Percentiles rank a stretch among this genome's conserved stretches.
Conservation (phyloP, 2,113 vertebrate species). For the Aleadryas rufinucha region DNA sequence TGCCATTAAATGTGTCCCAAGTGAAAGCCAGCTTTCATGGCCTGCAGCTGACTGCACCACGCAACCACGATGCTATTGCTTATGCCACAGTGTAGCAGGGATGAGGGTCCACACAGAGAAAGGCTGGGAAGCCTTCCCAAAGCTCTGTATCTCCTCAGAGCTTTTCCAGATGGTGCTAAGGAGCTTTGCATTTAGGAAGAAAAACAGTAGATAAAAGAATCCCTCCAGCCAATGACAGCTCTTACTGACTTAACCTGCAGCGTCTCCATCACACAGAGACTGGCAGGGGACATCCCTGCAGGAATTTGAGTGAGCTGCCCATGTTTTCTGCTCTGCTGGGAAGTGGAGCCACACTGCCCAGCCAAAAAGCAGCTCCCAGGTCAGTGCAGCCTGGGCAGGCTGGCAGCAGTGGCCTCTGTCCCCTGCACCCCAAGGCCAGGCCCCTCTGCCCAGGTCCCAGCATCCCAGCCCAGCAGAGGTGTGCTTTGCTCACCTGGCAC, state of each 20-base stretch:
- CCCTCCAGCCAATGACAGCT: background rate
- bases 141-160: background rate
- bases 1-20: accelerated
- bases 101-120: background rate
- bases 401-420: background rate
- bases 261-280: background rate
- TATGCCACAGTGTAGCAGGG: background rate
- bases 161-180: background rate
- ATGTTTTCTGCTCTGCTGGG: background rate
- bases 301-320: background rate
- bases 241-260: background rate
- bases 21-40: background rate
- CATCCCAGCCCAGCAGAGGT: background rate
- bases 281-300: background rate
- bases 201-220: background rate
- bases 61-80: accelerated
- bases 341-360: background rate
- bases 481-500: background rate
- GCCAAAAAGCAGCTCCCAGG: background rate
- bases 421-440: accelerated
- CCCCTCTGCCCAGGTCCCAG: background rate
- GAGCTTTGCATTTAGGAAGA: background rate
- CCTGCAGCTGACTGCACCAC: background rate
- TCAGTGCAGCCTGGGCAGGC: background rate
- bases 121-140: background rate